Evolutionary conservation across 2,888 invertebrate genomes (phyloP).

Genomic region (Nomada lathburiana): DNA sequence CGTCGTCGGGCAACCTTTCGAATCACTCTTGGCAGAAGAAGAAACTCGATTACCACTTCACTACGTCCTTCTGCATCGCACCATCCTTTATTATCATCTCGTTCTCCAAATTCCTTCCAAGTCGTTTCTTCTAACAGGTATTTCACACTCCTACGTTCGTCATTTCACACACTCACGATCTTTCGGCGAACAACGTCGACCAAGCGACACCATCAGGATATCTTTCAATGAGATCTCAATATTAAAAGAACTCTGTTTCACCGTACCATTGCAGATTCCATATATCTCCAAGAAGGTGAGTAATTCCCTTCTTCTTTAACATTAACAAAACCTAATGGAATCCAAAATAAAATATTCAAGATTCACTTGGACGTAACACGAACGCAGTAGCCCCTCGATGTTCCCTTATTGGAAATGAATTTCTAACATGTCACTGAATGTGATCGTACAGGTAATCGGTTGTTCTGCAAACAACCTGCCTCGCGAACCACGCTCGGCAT

Average conservation of each 20-base stretch:
- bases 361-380: too few relatives aligned
- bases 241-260: not conserved
- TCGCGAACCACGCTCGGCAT: not conserved
- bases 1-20: not conserved
- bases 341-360: too few relatives aligned
- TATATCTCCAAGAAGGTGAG: not conserved
- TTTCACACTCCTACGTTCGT: constrained; percentile 11
- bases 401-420: not conserved
- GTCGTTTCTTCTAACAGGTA: not conserved
- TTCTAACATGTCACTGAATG: too few relatives aligned
- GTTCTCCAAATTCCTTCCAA: not conserved
- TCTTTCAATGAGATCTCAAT: not conserved
- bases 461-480: not conserved
- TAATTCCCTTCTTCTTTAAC: too few relatives aligned
- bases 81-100: constrained; percentile 34
- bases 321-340: too few relatives aligned
- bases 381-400: not conserved
- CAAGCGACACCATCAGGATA: not conserved
- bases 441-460: not conserved
- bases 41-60: constrained; percentile 25
- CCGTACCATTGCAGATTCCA: not conserved
- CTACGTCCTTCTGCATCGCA: constrained; percentile 17
- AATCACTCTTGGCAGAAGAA: not conserved
- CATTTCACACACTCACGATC: constrained; percentile 33
- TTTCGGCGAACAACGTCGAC: constrained; percentile 3